phyloP scores from a whole-genome alignment of 2,888 invertebrate species.

The Mythimna impura region DNA sequence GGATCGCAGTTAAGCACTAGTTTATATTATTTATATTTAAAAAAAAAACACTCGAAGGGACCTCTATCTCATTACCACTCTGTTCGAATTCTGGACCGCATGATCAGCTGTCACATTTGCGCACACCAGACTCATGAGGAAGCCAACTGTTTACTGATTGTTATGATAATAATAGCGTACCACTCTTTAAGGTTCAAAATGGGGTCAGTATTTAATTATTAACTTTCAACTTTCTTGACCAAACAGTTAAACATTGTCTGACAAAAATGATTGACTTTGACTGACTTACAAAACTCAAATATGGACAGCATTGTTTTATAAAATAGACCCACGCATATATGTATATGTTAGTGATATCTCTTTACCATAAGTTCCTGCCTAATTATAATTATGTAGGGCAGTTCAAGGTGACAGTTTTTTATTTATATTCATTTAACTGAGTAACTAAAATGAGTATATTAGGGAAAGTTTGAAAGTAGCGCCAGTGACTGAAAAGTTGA shows the following conservation, averaged over 20 bases:
- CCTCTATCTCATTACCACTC: no score
- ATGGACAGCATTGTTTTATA: neutral
- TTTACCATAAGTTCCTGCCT: neutral
- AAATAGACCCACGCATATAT: no score
- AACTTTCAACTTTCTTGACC: slow-evolving; percentile 22
- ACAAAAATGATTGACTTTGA: neutral
- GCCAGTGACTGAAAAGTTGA: no score
- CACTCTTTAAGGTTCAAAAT: neutral
- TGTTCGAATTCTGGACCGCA: no score
- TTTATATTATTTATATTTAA: no score
- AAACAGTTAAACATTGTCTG: slow-evolving; percentile 1
- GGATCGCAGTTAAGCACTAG: no score
- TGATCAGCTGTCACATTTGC: no score
- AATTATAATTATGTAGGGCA: neutral
- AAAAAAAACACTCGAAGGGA: no score
- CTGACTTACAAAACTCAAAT: neutral
- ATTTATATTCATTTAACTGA: no score
- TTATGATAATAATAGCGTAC: neutral
- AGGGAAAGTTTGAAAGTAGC: no score
- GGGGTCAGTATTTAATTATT: neutral
- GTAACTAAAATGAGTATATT: no score
- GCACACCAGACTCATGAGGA: neutral
- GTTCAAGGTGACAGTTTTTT: neutral
- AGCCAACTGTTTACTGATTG: neutral
- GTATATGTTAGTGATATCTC: neutral